A percentile compares a stretch with the other conserved stretches of the same genome.
phyloP scores from a whole-genome alignment of 2,113 vertebrate species.

The Cyanistes caeruleus region DNA sequence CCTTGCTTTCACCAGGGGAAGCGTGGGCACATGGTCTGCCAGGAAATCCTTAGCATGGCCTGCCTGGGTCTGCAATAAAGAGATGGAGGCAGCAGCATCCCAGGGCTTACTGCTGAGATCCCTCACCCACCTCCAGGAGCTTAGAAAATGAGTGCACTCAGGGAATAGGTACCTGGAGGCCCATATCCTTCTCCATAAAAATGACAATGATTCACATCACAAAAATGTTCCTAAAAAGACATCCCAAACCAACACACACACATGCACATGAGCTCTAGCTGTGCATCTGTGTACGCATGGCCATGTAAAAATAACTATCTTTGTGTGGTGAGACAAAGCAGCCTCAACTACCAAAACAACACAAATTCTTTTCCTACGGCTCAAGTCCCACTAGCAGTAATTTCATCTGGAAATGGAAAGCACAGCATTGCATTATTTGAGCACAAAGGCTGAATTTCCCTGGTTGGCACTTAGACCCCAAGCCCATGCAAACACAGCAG shows the following conservation, averaged over 20 bases:
- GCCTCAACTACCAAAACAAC: not conserved
- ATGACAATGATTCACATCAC: not conserved
- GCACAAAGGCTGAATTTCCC: slow-evolving; percentile 44
- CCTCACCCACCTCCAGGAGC: not conserved
- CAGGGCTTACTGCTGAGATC: not conserved
- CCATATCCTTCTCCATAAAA: not conserved
- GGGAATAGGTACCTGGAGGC: not conserved
- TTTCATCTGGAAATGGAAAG: not conserved
- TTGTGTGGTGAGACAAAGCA: not conserved
- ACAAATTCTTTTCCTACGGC: not conserved
- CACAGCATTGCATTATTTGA: not conserved
- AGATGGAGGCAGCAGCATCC: not conserved
- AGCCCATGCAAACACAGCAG: slow-evolving; percentile 1
- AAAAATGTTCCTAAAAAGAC: not conserved
- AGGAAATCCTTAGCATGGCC: not conserved
- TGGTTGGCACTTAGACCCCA: slow-evolving; percentile 8
- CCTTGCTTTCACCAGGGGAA: not conserved
- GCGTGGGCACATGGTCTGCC: fast-evolving
- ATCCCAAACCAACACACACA: not conserved
- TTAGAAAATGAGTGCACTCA: not conserved
- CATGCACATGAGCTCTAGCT: not conserved
- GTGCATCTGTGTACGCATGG: not conserved
- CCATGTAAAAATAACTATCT: not conserved
- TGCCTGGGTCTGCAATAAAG: not conserved
- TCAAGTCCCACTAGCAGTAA: not conserved